A percentile compares a stretch with the other conserved stretches of the same genome.
Evolutionary conservation across 2,797 vertebrate species (phyloP).

Genomic region (Poeciliopsis presidionis): DNA sequence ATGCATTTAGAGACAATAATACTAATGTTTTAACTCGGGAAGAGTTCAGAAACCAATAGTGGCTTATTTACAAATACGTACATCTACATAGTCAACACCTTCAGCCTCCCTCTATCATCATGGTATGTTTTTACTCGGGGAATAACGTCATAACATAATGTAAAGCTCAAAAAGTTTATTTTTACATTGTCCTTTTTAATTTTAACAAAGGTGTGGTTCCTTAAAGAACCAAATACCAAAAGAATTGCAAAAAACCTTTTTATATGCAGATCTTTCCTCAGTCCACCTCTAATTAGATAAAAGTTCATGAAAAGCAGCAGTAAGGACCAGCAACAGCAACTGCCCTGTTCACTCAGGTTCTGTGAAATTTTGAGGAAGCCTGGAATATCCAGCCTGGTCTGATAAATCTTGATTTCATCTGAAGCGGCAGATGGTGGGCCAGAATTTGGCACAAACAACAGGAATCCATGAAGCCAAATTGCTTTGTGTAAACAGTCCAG

Average conservation of each 20-base stretch:
- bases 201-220: too few species aligned
- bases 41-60: too few species aligned
- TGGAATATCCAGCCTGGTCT: not conserved
- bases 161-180: too few species aligned
- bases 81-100: too few species aligned
- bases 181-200: too few species aligned
- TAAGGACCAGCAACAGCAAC: not conserved
- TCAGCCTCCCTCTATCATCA: too few species aligned
- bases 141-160: too few species aligned
- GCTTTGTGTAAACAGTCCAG: slow-evolving; percentile 7
- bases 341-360: not conserved
- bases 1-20: too few species aligned
- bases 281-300: not conserved
- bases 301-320: not conserved
- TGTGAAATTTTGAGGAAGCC: not conserved
- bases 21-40: too few species aligned
- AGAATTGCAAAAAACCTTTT: not conserved
- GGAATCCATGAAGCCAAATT: not conserved
- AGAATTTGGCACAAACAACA: slow-evolving; percentile 19
- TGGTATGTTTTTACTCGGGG: too few species aligned
- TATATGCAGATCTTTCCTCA: not conserved
- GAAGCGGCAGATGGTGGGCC: slow-evolving; percentile 7
- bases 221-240: too few species aligned
- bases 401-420: slow-evolving; percentile 13
- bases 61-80: too few species aligned